These are phyloP conservation scores for Anolis apletophallus DNA, from an alignment of 2,797 vertebrate species.

Conservation along the genomic window DNA sequence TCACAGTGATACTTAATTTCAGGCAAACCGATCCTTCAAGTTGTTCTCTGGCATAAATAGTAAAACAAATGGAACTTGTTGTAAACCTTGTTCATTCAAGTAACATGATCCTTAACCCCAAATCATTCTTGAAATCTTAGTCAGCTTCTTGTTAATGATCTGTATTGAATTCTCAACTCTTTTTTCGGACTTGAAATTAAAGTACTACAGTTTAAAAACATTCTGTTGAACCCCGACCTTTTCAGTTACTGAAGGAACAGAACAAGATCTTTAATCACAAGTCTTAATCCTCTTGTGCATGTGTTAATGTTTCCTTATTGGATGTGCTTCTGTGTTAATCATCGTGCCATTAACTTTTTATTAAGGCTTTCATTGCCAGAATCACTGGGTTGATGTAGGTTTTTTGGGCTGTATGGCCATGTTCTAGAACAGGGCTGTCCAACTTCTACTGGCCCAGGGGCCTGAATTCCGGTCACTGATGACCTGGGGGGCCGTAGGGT, in stretches of 20 bases:
- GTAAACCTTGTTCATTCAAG: conserved; percentile 2
- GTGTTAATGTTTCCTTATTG: not conserved
- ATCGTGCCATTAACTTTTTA: not conserved
- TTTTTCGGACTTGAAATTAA: not conserved
- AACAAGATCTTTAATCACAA: not conserved
- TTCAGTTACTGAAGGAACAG: not conserved
- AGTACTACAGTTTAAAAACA: not conserved
- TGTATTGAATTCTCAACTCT: not conserved
- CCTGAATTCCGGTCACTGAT: too few relatives aligned
- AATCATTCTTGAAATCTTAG: conserved; percentile 21
- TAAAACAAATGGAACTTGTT: not conserved
- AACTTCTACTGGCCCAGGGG: too few relatives aligned
- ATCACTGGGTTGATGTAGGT: too few relatives aligned
- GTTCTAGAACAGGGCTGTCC: too few relatives aligned
- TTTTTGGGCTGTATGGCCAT: too few relatives aligned
- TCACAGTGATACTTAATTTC: conserved; percentile 10
- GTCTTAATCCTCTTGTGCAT: not conserved
- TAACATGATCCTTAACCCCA: conserved; percentile 28
- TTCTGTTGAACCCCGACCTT: not conserved
- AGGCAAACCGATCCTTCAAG: conserved; percentile 10
- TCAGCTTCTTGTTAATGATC: not conserved
- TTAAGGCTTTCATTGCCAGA: not conserved
- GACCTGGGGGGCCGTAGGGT: too few relatives aligned
- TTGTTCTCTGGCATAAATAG: conserved; percentile 25
- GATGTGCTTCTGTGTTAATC: not conserved